A percentile compares a stretch with the other conserved stretches of the same genome.
Evolutionary conservation across 1,140 invertebrate species (phyloP).

Genomic region (Lepidostoma basale): DNA sequence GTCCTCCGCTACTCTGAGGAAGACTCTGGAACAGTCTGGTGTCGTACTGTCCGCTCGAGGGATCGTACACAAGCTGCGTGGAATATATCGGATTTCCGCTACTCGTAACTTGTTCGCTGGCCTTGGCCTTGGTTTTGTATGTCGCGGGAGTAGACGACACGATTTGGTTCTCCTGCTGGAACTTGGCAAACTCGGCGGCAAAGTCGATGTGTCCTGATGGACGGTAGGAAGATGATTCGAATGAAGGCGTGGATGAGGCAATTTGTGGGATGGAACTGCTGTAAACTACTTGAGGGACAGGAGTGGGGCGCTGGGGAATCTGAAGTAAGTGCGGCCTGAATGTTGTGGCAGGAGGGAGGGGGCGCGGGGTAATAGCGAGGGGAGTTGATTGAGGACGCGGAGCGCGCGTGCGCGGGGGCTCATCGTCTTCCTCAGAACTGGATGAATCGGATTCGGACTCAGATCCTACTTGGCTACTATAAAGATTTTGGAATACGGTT

Average conservation of each 20-base stretch:
- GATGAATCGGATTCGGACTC: conserved; percentile 64
- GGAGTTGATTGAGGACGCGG: conserved; percentile 50
- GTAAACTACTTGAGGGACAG: conserved; percentile 55
- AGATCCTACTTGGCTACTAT: conserved; percentile 67
- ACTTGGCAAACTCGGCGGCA: conserved; percentile 76
- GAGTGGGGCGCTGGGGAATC: conserved; percentile 62
- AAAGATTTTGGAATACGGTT: conserved; percentile 64
- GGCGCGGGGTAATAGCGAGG: conserved; percentile 66
- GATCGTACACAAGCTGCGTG: conserved; percentile 78
- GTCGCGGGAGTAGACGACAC: conserved; percentile 56
- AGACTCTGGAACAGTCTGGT: conserved; percentile 78
- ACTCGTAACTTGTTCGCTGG: conserved; percentile 49
- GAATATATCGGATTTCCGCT: conserved; percentile 71
- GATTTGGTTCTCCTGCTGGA: conserved; percentile 74
- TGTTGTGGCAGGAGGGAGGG: conserved; percentile 69
- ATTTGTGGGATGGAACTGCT: conserved; percentile 58
- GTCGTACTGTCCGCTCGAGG: conserved; percentile 78
- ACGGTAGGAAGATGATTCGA: conserved; percentile 49
- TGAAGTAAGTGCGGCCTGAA: conserved; percentile 68
- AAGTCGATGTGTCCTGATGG: conserved; percentile 67
- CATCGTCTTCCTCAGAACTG: conserved; percentile 62
- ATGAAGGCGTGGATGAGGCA: conserved; percentile 53
- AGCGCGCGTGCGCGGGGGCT: conserved; percentile 54
- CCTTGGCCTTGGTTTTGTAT: conserved; percentile 51
- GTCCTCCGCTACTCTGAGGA: conserved; percentile 73